phyloP scores from a whole-genome alignment of 2,888 invertebrate species.

The Trichogramma evanescens region DNA sequence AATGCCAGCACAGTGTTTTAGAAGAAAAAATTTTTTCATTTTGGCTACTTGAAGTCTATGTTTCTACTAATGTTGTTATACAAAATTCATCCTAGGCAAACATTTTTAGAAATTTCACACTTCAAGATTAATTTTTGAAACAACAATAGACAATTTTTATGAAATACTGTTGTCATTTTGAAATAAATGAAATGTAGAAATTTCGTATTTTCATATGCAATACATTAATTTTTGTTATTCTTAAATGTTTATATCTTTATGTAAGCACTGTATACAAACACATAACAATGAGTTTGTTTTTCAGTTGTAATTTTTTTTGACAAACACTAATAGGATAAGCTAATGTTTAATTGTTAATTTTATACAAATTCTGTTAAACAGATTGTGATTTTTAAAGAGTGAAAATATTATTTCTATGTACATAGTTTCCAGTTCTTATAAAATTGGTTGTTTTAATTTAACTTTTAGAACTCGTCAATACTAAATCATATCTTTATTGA shows the following conservation, averaged over 20 bases:
- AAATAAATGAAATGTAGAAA: too few species aligned
- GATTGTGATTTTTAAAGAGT: conserved; percentile 16
- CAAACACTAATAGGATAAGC: conserved; percentile 18
- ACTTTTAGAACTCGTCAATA: too few species aligned
- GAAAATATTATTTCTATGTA: conserved; percentile 21
- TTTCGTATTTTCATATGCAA: too few species aligned
- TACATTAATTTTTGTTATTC: too few species aligned
- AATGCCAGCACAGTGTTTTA: conserved; percentile 7
- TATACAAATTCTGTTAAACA: conserved; percentile 18
- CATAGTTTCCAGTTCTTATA: conserved; percentile 19
- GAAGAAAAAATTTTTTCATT: conserved; percentile 9
- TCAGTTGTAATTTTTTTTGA: conserved; percentile 10
- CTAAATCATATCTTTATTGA: too few species aligned
- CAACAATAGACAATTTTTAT: too few species aligned
- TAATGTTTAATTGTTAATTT: conserved; percentile 15
- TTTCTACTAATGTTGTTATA: conserved; percentile 30
- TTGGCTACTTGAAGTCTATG: conserved; percentile 25
- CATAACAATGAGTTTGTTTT: background rate
- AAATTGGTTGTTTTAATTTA: background rate
- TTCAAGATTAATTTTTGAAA: too few species aligned
- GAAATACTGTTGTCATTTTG: too few species aligned
- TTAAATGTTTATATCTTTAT: too few species aligned
- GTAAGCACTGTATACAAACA: too few species aligned
- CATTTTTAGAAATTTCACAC: background rate
- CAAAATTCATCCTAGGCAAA: conserved; percentile 23